Percentiles rank a stretch among this genome's conserved stretches.
These are phyloP conservation scores for Microcebus murinus DNA, from an alignment of 2,113 vertebrate genomes.

Conservation along the genomic window DNA sequence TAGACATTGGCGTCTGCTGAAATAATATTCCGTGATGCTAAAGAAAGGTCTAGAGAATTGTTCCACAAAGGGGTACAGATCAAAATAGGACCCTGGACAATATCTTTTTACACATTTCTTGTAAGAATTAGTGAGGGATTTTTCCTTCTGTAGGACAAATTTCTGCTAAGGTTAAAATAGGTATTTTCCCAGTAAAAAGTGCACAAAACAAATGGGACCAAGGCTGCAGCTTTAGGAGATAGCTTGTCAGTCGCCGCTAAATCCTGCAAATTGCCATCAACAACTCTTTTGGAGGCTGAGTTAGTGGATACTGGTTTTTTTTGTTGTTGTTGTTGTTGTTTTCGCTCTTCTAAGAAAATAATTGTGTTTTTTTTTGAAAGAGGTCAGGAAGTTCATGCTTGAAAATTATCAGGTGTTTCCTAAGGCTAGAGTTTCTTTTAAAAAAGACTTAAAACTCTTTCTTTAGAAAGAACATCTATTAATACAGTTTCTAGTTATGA, in stretches of 20 bases:
- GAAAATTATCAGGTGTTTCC: slow-evolving; percentile 54
- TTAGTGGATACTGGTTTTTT: background rate
- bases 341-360: background rate
- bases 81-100: background rate
- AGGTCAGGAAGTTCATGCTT: background rate
- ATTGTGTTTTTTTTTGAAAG: background rate
- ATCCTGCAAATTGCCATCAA: background rate
- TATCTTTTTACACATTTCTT: background rate
- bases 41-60: background rate
- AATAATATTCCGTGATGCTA: background rate
- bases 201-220: background rate
- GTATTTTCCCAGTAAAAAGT: background rate
- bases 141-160: background rate
- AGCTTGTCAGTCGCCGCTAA: background rate
- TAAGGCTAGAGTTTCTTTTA: slow-evolving; percentile 65
- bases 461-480: slow-evolving; percentile 83
- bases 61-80: background rate
- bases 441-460: slow-evolving; percentile 70
- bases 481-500: slow-evolving; percentile 80
- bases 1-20: background rate
- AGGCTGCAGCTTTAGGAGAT: background rate
- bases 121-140: background rate
- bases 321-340: background rate
- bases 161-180: background rate
- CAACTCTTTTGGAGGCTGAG: background rate